phyloP scores from a whole-genome alignment of 2,888 invertebrate species.

The Nomada fabriciana region DNA sequence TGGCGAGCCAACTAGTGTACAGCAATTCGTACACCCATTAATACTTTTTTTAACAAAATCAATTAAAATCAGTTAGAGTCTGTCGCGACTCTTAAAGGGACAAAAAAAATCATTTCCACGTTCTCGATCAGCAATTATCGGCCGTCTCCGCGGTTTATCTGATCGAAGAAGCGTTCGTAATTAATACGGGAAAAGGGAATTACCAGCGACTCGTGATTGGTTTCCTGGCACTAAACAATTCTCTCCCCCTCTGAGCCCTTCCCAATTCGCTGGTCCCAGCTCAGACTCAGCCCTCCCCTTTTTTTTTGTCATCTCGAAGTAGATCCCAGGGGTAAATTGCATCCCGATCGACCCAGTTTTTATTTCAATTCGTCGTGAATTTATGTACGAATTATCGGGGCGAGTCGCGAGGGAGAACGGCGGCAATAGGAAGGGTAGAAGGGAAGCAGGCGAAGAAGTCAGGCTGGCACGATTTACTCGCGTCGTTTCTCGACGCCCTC shows the following conservation, averaged over 20 bases:
- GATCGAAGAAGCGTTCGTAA: constrained; percentile 44
- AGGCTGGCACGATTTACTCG: constrained; percentile 66
- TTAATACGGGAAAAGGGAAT: constrained; percentile 55
- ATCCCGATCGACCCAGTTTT: constrained; percentile 69
- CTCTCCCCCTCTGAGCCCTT: background rate
- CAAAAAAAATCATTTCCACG: constrained; percentile 26
- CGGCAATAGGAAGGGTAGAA: constrained; percentile 9
- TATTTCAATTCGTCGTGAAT: constrained; percentile 74
- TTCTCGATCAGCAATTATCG: constrained; percentile 40
- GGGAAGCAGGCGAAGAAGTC: constrained; percentile 32
- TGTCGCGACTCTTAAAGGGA: background rate
- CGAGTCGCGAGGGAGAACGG: constrained; percentile 9
- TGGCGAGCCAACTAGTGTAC: too few species aligned
- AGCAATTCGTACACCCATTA: too few species aligned
- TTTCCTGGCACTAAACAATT: constrained; percentile 61
- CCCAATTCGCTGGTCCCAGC: background rate
- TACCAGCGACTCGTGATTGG: constrained; percentile 48
- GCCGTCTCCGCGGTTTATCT: constrained; percentile 33
- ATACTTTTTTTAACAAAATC: background rate
- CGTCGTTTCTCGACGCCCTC: constrained; percentile 63
- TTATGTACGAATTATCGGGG: constrained; percentile 73
- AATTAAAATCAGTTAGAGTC: background rate
- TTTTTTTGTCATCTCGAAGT: constrained; percentile 32
- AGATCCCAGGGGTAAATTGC: constrained; percentile 63
- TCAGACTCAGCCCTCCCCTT: background rate